These are phyloP conservation scores for Helarctos malayanus DNA, from an alignment of 2,797 vertebrate genomes.

Conservation along the genomic window DNA sequence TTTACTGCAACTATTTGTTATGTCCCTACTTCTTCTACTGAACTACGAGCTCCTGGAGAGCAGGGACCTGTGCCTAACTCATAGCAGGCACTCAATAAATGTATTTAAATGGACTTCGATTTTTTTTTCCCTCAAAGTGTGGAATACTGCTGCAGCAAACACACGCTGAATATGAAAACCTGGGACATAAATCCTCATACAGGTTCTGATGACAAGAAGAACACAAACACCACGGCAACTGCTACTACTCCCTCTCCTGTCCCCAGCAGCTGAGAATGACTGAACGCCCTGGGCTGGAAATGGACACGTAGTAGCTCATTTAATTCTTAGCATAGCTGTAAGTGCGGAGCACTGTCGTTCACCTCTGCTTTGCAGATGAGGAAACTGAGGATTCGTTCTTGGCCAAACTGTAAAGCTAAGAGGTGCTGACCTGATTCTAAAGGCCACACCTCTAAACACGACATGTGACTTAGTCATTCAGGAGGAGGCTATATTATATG, in stretches of 20 bases:
- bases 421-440: neutral
- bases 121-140: neutral
- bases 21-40: neutral
- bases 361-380: neutral
- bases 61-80: neutral
- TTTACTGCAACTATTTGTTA: neutral
- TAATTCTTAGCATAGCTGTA: neutral
- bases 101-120: neutral
- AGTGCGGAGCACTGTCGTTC: neutral
- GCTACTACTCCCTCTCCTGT: neutral
- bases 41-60: neutral
- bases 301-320: accelerated
- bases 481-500: neutral
- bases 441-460: neutral
- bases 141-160: neutral
- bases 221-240: accelerated
- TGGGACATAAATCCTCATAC: neutral
- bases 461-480: neutral
- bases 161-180: neutral
- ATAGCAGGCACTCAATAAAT: neutral
- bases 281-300: neutral
- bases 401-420: neutral
- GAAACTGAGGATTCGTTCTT: neutral
- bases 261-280: neutral
- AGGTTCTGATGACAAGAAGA: neutral